Base-by-base conservation (phyloP, 2,888 invertebrate genomes). In the Eilema depressum region DNA sequence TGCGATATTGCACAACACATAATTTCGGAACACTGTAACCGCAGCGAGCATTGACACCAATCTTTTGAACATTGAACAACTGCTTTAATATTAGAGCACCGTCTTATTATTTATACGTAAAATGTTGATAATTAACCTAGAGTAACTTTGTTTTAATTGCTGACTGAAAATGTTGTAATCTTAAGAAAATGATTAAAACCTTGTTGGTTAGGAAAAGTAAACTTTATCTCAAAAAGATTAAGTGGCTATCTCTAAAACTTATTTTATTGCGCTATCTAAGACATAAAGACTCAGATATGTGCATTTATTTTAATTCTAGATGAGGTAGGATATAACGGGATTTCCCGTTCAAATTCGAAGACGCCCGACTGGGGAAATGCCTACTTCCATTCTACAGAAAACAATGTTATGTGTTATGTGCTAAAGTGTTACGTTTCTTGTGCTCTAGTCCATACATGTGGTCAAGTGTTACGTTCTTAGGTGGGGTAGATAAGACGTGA, bases 11-110 rank as follows among this genome's bases (percentile, higher is more conserved):
- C 94, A 85, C 90, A 94, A 95, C 92, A 92, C 90, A 90, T 91
- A 87, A 93, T 94, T 93, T 94, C 91, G 93, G 94, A 93, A 92
- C 93, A 92, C 85, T 93, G 93, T 93, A 93, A 94, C 93, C 93
- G 92, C 94, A 94, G 94, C 93, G 94, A 94, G 86, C 95, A 93
- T 93, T 95, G 95, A 95, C 95, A 94, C 93, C 93, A 89, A 93
- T 94, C 90, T 92, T 88, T 89, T 88, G 89, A 88, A 89, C 89
- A 91, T 90, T 87, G 89, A 89, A 91, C 89, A 88, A 88, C 86
- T 86, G 84, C 84, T 88, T 85, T 77, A 75, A 83, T 81, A 89
- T 91, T 85, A 79, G 79, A 78, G 85, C 85, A 76, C 75, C 82
- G 83, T 33, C 57, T 83, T 84, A 83, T 75, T 69, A 80, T 80